These are phyloP conservation scores for Mohoua ochrocephala DNA, from an alignment of 2,113 vertebrate species.

Conservation along the genomic window DNA sequence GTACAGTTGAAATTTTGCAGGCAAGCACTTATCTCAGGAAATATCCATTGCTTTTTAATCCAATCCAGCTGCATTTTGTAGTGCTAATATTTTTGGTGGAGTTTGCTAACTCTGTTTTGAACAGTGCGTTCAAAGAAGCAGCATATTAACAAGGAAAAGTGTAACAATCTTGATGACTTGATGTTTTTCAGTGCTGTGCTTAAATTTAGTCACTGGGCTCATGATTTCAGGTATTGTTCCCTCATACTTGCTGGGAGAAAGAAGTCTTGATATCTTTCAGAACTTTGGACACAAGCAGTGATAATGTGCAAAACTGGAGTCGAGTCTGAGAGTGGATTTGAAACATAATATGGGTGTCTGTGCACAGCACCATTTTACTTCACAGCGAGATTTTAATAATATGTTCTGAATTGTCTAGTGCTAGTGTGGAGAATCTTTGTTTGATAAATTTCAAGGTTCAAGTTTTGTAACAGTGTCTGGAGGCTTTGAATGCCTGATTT, in stretches of 20 bases:
- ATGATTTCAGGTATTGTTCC: background rate
- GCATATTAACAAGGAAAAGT: background rate
- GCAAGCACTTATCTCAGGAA: background rate
- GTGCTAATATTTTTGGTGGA: background rate
- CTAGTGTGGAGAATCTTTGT: background rate
- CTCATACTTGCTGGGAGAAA: background rate
- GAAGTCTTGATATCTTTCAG: background rate
- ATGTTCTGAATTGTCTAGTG: background rate
- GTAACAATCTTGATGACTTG: background rate
- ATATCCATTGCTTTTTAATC: background rate
- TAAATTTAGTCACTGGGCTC: background rate
- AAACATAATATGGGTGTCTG: background rate
- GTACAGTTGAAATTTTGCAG: background rate
- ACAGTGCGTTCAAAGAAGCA: background rate
- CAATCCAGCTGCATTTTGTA: background rate
- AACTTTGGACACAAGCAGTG: background rate
- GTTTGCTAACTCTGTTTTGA: background rate
- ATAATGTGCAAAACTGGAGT: background rate
- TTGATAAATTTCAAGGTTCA: background rate
- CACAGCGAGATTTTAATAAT: background rate
- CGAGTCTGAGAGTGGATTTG: background rate
- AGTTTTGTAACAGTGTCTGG: background rate
- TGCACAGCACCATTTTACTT: background rate
- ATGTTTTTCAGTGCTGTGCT: background rate
- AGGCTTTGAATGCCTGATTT: background rate